These are phyloP conservation scores for Fistularia commersonii DNA, from an alignment of 2,797 vertebrate species.

Conservation along the genomic window DNA sequence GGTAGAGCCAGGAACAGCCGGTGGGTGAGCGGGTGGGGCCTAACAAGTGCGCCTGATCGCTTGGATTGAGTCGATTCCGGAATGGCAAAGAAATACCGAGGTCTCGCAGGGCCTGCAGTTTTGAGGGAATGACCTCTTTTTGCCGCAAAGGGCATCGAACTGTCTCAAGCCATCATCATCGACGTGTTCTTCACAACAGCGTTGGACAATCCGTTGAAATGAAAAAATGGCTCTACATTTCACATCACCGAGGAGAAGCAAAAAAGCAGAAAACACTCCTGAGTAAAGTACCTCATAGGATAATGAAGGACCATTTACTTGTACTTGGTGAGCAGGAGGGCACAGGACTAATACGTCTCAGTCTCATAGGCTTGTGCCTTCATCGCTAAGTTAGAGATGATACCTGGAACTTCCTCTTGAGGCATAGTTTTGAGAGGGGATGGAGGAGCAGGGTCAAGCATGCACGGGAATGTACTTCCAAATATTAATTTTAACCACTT, in stretches of 20 bases:
- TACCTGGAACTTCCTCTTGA: conserved; percentile 63
- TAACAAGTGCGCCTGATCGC: no score
- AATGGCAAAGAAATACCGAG: no score
- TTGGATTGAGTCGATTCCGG: no score
- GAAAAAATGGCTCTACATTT: conserved; percentile 39
- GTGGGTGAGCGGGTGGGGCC: no score
- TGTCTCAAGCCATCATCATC: conserved; percentile 36
- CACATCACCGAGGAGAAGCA: conserved; percentile 38
- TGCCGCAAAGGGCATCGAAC: conserved; percentile 39
- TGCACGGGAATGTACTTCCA: conserved; percentile 41
- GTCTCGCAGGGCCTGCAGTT: neutral
- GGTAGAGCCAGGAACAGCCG: no score
- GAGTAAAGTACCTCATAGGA: conserved; percentile 53
- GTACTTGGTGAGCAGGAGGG: conserved; percentile 53
- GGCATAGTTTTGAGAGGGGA: conserved; percentile 44
- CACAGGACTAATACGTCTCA: conserved; percentile 43
- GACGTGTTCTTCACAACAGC: conserved; percentile 39
- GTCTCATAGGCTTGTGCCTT: conserved; percentile 51
- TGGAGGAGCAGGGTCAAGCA: conserved; percentile 18
- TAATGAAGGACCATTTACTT: conserved; percentile 59
- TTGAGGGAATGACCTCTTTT: conserved; percentile 33
- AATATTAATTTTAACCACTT: conserved; percentile 65
- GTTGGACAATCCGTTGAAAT: conserved; percentile 39
- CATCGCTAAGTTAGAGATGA: conserved; percentile 59
- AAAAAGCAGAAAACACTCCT: conserved; percentile 46